Evolutionary conservation across 2,113 vertebrate genomes (phyloP).

Genomic region (Cyanoderma ruficeps): DNA sequence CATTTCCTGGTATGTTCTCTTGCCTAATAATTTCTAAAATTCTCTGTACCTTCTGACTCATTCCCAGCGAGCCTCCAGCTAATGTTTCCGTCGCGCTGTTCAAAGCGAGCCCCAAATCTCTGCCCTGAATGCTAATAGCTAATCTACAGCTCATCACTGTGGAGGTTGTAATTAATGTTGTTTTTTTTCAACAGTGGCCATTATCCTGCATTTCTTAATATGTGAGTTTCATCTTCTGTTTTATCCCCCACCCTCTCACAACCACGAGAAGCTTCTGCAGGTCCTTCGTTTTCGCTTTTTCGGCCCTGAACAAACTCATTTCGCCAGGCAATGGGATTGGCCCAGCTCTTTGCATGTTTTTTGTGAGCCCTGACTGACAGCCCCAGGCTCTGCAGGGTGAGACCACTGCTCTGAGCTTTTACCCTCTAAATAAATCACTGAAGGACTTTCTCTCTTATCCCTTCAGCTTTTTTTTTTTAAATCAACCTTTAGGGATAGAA

Average conservation of each 20-base stretch:
- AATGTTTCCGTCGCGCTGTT: conserved; percentile 46
- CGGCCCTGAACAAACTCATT: neutral
- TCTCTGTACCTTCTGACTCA: conserved; percentile 54
- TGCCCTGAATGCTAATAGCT: conserved; percentile 53
- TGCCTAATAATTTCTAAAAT: conserved; percentile 44
- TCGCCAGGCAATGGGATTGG: neutral
- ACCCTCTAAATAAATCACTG: neutral
- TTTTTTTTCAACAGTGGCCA: conserved; percentile 26
- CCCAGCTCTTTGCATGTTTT: neutral
- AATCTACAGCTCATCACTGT: conserved; percentile 18
- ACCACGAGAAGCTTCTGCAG: neutral
- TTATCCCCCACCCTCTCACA: neutral
- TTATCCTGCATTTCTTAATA: conserved; percentile 31
- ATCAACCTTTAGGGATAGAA: neutral
- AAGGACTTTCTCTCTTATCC: neutral
- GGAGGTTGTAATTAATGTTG: conserved; percentile 40
- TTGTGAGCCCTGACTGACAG: neutral
- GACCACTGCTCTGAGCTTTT: neutral
- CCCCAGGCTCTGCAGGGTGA: neutral
- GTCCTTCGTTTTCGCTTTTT: neutral
- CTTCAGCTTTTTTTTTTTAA: neutral
- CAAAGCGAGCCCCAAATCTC: conserved; percentile 11
- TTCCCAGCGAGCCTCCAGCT: conserved; percentile 45
- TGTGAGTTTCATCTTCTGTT: neutral
- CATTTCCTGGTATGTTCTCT: conserved; percentile 33